These are phyloP conservation scores for Gisinianus flammeolus DNA, from an alignment of 2,888 invertebrate species.

Conservation along the genomic window DNA sequence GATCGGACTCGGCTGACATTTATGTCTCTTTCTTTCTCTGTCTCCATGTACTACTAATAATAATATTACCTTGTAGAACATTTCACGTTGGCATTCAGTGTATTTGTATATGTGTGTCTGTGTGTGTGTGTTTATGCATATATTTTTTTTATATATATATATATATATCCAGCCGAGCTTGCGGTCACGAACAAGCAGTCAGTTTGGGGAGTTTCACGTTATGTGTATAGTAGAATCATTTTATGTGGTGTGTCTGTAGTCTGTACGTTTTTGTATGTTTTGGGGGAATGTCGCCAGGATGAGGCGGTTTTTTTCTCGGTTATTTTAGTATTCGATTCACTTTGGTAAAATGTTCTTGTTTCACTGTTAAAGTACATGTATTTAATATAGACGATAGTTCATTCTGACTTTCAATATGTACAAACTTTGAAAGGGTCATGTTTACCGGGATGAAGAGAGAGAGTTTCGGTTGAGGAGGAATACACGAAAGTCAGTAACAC, in stretches of 20 bases:
- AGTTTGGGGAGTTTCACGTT: neutral
- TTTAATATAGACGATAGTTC: neutral
- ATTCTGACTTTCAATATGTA: neutral
- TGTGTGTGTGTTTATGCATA: neutral
- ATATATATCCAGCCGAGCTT: neutral
- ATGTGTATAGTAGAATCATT: neutral
- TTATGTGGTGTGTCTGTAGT: neutral
- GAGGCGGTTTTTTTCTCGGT: neutral
- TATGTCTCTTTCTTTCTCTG: neutral
- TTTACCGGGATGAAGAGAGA: neutral
- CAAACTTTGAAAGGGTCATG: neutral
- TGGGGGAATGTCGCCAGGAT: neutral
- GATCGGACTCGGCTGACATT: slow-evolving; percentile 24
- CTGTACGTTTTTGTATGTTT: neutral
- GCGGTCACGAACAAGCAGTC: neutral
- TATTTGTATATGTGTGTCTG: neutral
- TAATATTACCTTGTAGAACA: neutral
- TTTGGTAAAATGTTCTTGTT: slow-evolving; percentile 19
- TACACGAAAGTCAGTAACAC: neutral
- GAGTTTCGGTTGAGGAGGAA: neutral
- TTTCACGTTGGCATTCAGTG: neutral
- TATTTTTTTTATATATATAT: neutral
- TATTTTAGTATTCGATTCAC: slow-evolving; percentile 1
- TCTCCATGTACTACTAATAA: neutral
- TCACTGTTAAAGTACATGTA: neutral